Percentiles rank a stretch among this genome's conserved stretches.
These are phyloP conservation scores for Acronicta psi DNA, from an alignment of 2,888 invertebrate genomes.

Conservation along the genomic window DNA sequence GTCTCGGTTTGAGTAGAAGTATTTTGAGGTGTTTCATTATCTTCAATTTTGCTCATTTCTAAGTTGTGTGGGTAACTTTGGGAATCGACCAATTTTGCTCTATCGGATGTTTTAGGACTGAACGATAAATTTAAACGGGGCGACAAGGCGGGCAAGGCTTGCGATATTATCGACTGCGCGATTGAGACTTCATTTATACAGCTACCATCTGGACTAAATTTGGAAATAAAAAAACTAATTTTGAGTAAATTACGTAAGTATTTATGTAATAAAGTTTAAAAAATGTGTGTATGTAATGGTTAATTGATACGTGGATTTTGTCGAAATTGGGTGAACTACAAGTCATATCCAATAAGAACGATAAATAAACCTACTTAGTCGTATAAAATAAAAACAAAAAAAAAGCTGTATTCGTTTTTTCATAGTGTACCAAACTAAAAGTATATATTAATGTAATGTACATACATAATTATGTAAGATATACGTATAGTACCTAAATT, in stretches of 20 bases:
- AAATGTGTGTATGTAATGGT: conserved; percentile 4
- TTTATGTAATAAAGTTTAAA: conserved; percentile 13
- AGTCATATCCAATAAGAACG: conserved; percentile 3
- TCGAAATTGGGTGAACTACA: conserved; percentile 11
- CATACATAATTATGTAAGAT: conserved; percentile 39
- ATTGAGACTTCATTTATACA: conserved; percentile 87
- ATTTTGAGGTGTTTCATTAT: conserved; percentile 72
- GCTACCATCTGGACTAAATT: conserved; percentile 86
- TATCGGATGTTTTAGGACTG: conserved; percentile 83
- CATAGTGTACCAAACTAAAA: background rate
- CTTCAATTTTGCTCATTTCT: conserved; percentile 80
- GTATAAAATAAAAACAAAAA: background rate
- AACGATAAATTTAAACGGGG: conserved; percentile 82
- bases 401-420: background rate
- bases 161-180: conserved; percentile 88
- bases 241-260: conserved; percentile 30
- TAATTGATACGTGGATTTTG: background rate
- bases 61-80: conserved; percentile 64
- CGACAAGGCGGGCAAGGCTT: conserved; percentile 86
- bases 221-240: conserved; percentile 36
- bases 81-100: conserved; percentile 81
- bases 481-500: conserved; percentile 33
- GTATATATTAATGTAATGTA: conserved; percentile 36
- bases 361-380: background rate
- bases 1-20: conserved; percentile 66